Base-by-base conservation (phyloP, 2,113 vertebrate genomes). In the Taurulus bubalis region DNA sequence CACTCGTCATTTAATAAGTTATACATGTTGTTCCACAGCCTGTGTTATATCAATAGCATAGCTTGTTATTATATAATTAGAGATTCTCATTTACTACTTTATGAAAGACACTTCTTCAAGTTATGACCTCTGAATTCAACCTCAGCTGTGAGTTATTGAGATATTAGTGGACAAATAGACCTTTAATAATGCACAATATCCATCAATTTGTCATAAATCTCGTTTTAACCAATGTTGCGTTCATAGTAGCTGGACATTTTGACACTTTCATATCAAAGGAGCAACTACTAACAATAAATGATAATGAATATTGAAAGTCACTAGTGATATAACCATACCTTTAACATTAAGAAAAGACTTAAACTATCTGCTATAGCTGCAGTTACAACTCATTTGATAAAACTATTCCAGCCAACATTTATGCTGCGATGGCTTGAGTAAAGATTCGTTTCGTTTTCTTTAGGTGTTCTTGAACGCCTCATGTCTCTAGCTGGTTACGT, bases 221-320 rank as follows among this genome's bases (percentile, higher is more conserved):
- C 2, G 0, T 12, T 30, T 30, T 28, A 69, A 72, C 8, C 6
- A 3, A 22, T 59, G 70, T 38, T 63, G 55, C 77, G 56, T 86
- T 86, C n/a, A 9, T 0, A 0, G 0, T 1, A 0, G 0, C 2
- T 53, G 15, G 77, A 47, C 75, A 63, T 45, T 47, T 2, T 14
- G 0, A 6, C 0, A 0, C 1, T 24, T 60, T 28, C 0, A 6
- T 1, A 28, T 6, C 3, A 10, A 36, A 18, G 0, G 20, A 32
- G 38, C 36, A 53, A 51, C 3, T 24, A 28, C 63, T 6, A 16
- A 53, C 6, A 59, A n/a, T 24, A 68, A 30, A 28, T 4, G 2
- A 3, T 12, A 59, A n/a, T 24, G 51, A 30, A 28, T 4, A 1
- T 2, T 12, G 10, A 4, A 32, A 67, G 28, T 26, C 2, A 12